Evolutionary conservation across 2,797 vertebrate species (phyloP).

Genomic region (Antennarius maculatus): DNA sequence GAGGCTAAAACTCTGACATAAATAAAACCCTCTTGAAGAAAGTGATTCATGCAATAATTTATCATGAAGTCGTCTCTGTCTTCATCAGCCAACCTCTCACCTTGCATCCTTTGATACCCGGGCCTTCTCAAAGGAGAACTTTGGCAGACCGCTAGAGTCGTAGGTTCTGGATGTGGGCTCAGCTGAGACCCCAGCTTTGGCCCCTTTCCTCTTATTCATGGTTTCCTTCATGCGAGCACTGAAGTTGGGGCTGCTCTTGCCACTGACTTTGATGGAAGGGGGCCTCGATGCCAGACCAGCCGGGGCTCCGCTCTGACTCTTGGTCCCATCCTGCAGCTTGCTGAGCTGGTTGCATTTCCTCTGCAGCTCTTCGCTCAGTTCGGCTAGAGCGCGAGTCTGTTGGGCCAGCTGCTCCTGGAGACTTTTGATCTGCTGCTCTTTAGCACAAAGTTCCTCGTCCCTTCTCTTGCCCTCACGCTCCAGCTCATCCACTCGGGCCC

Average conservation of each 20-base stretch:
- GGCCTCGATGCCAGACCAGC: slow-evolving; percentile 31
- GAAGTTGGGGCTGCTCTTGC: slow-evolving; percentile 75
- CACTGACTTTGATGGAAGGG: slow-evolving; percentile 69
- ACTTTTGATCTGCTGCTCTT: slow-evolving; percentile 79
- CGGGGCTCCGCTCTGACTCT: slow-evolving; percentile 49
- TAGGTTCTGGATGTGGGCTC: slow-evolving; percentile 89
- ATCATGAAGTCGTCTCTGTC: no score
- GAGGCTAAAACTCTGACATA: no score
- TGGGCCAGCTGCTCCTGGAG: slow-evolving; percentile 86
- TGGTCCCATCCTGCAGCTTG: slow-evolving; percentile 87
- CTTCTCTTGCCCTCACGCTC: slow-evolving; percentile 87
- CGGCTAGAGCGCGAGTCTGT: slow-evolving; percentile 82
- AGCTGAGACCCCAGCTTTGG: slow-evolving; percentile 93
- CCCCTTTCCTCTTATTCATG: slow-evolving; percentile 86
- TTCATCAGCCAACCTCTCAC: slow-evolving; percentile 73
- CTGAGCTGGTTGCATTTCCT: slow-evolving; percentile 87
- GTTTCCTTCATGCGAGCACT: slow-evolving; percentile 75
- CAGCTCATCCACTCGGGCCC: slow-evolving; percentile 84
- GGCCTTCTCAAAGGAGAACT: slow-evolving; percentile 91
- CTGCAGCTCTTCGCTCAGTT: slow-evolving; percentile 89
- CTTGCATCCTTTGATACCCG: slow-evolving; percentile 90
- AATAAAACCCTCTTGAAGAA: not conserved
- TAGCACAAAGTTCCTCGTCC: slow-evolving; percentile 84
- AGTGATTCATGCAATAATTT: not conserved
- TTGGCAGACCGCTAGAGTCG: slow-evolving; percentile 81